These are phyloP conservation scores for Dinomys branickii DNA, from an alignment of 2,113 vertebrate genomes.

Conservation along the genomic window DNA sequence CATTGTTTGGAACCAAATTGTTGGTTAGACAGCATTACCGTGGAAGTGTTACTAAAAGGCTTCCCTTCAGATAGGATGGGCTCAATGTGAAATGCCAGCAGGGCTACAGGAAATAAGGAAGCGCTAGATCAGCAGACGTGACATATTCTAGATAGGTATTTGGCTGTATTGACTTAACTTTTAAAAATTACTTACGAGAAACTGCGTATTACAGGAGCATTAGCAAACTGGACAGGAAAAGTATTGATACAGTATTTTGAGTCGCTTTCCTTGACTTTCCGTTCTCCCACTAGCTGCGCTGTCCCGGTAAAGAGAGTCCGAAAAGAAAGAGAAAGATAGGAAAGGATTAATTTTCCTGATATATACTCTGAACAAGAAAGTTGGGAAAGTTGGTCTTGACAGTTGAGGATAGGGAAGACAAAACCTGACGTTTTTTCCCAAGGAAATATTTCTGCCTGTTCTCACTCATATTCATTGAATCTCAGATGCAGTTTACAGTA, in stretches of 20 bases:
- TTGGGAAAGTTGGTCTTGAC: neutral
- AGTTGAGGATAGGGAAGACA: neutral
- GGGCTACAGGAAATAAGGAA: neutral
- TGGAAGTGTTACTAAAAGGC: neutral
- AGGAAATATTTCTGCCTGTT: neutral
- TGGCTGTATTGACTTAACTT: neutral
- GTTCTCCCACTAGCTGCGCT: neutral
- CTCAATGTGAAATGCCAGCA: neutral
- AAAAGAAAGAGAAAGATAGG: neutral
- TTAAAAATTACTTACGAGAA: constrained; percentile 22
- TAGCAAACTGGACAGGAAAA: neutral
- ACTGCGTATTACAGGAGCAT: neutral
- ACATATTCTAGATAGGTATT: neutral
- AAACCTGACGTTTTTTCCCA: neutral
- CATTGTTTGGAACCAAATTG: constrained; percentile 42
- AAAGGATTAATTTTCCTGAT: neutral
- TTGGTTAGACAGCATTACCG: neutral
- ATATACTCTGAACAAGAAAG: neutral
- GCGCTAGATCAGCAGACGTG: neutral
- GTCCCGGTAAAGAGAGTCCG: neutral
- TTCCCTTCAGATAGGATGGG: neutral
- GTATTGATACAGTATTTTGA: neutral
- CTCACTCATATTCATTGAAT: neutral
- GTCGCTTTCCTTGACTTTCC: neutral
- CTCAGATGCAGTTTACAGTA: neutral